Conservation (phyloP, 2,888 invertebrate species). For the Acutogordius australiensis region DNA sequence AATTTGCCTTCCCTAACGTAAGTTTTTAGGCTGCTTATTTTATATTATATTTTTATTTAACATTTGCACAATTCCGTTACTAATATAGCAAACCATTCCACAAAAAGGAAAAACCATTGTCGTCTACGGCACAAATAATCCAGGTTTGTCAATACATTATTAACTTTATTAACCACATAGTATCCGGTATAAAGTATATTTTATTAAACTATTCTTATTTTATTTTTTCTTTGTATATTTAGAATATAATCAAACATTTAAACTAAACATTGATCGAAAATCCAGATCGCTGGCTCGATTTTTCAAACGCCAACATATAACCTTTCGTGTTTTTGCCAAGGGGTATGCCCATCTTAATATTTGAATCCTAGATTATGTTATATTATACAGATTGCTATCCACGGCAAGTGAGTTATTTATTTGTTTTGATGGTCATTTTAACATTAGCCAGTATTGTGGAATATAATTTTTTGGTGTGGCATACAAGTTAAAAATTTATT, state of each 20-base stretch:
- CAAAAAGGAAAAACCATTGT: constrained; percentile 40
- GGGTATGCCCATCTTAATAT: constrained; percentile 28
- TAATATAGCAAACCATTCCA: constrained; percentile 21
- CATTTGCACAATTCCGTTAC: neutral
- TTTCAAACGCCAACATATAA: constrained; percentile 55
- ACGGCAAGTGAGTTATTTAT: too few species aligned
- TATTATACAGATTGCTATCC: too few species aligned
- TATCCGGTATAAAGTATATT: too few species aligned
- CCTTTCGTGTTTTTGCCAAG: constrained; percentile 59
- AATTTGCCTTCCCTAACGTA: constrained; percentile 46
- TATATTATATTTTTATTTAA: neutral
- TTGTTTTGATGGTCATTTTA: too few species aligned
- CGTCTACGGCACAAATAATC: constrained; percentile 52
- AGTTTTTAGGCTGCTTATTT: neutral
- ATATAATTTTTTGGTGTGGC: too few species aligned
- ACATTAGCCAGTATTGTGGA: too few species aligned
- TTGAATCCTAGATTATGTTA: too few species aligned
- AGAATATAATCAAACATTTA: constrained; percentile 48
- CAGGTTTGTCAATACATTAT: constrained; percentile 22
- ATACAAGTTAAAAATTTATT: too few species aligned
- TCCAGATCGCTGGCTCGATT: constrained; percentile 48
- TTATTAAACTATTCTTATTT: neutral
- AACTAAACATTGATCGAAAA: constrained; percentile 44
- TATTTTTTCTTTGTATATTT: neutral
- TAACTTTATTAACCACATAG: neutral